Percentiles rank a stretch among this genome's conserved stretches.
These are phyloP conservation scores for Helicoverpa armigera DNA, from an alignment of 1,140 invertebrate genomes.

Conservation along the genomic window DNA sequence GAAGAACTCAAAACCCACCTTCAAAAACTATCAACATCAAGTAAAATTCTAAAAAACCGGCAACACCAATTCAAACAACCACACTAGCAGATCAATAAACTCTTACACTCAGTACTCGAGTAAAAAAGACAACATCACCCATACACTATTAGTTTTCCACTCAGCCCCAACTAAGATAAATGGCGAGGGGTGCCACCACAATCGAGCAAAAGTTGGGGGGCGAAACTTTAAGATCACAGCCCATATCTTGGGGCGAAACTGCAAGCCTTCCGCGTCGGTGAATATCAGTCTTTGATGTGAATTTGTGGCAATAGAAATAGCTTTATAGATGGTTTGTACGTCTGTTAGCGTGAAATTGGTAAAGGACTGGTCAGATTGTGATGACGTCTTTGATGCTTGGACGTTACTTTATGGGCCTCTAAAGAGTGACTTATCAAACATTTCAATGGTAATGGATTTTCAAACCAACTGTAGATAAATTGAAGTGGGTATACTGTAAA, in stretches of 20 bases:
- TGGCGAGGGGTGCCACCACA: slow-evolving; percentile 5
- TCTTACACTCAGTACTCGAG: background rate
- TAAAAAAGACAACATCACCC: slow-evolving; percentile 17
- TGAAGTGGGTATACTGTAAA: too few relatives aligned
- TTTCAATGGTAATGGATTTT: too few relatives aligned
- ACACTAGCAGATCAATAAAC: slow-evolving; percentile 22
- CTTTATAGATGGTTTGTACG: background rate
- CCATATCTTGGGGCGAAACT: slow-evolving; percentile 6
- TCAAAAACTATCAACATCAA: too few relatives aligned
- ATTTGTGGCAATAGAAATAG: slow-evolving; percentile 6
- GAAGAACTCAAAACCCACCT: too few relatives aligned
- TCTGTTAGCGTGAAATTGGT: background rate
- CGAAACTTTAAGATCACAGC: slow-evolving; percentile 24
- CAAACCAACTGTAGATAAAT: too few relatives aligned
- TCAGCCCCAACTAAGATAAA: slow-evolving; percentile 34
- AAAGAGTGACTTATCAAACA: too few relatives aligned
- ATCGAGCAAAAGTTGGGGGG: slow-evolving; percentile 23
- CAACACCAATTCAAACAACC: background rate
- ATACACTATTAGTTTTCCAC: slow-evolving; percentile 29
- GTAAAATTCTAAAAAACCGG: too few relatives aligned
- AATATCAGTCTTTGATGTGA: slow-evolving; percentile 35
- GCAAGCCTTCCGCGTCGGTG: slow-evolving; percentile 1
- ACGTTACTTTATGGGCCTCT: background rate
- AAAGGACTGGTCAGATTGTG: background rate
- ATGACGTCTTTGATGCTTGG: background rate